These are phyloP conservation scores for Leucopternis melanops DNA, from an alignment of 2,113 vertebrate genomes.

Conservation along the genomic window DNA sequence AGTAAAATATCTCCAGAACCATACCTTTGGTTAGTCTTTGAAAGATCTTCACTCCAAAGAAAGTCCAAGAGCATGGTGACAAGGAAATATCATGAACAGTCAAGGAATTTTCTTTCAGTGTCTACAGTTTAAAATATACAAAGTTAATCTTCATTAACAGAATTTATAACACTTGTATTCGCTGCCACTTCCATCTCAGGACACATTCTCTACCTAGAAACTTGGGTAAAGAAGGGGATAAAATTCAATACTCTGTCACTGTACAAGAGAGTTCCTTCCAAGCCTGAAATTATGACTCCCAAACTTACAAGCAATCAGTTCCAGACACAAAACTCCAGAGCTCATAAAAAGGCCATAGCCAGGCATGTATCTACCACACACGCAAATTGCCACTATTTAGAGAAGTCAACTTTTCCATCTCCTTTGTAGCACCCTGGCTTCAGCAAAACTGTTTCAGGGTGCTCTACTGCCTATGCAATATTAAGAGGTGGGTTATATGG, in stretches of 20 bases:
- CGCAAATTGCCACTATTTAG: not conserved
- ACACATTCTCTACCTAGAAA: not conserved
- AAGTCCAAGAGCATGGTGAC: not conserved
- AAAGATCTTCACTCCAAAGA: not conserved
- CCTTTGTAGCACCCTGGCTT: not conserved
- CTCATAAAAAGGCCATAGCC: not conserved
- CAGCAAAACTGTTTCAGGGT: not conserved
- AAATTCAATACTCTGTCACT: not conserved
- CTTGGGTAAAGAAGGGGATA: accelerated
- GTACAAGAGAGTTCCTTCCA: not conserved
- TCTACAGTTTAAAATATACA: not conserved
- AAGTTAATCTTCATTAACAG: not conserved
- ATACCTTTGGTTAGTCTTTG: not conserved
- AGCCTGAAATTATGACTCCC: not conserved
- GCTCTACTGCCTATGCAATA: accelerated
- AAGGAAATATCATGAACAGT: not conserved
- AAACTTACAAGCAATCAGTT: not conserved
- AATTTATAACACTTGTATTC: not conserved
- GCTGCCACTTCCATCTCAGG: not conserved
- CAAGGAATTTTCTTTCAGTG: not conserved
- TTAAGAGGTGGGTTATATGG: not conserved
- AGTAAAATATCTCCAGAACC: not conserved
- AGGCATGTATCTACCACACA: not conserved
- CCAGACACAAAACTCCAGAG: not conserved
- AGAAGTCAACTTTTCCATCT: not conserved